Base-by-base conservation (phyloP, 2,113 vertebrate species). In the Ifrita kowaldi region DNA sequence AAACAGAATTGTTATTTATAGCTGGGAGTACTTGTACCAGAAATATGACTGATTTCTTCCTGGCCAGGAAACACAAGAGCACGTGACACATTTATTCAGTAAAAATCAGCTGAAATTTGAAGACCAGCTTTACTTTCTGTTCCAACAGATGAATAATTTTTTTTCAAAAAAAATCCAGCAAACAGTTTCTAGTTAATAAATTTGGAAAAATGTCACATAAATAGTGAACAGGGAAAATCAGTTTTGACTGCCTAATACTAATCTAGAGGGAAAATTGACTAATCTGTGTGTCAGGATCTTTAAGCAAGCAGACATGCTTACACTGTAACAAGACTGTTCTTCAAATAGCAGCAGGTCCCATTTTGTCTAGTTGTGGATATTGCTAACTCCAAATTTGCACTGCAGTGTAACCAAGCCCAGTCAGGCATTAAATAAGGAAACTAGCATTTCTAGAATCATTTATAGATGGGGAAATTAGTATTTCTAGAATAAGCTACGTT, bases 1-100 rank as follows among this genome's bases (percentile, higher is more conserved):
- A 95, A 97, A 90, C 70, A 88, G 75, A 87, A 85, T 32, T 79
- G 49, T 79, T 95, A 96, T 96, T 96, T 95, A 91, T 91, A 96
- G 87, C 70, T 83, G 27, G 52, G 57, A 85, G 76, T 93, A 90
- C 59, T 95, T 93, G 55, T 88, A 95, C 87, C 67, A 93, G 55
- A 96, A 96, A 93, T 87, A 85, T 27, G 32, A 93, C 75, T 68
- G 63, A 62, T 62, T 75, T 84, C 93, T 78, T 91, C 87, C 81
- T 85, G 44, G 71, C 30, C 59, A 57, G 50, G 53, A 64, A 95
- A 87, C 78, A 87, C 39, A 64, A 50, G 12, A 65, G 37, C 94
- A 94, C 17, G 1, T 83, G 78, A 96, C 59, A 67, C 4, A 4
- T 85, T 94, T 85, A 50, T 74, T 96, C 62, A 83, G 63, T 76